These are phyloP conservation scores for Uria lomvia DNA, from an alignment of 2,113 vertebrate species.

Conservation along the genomic window DNA sequence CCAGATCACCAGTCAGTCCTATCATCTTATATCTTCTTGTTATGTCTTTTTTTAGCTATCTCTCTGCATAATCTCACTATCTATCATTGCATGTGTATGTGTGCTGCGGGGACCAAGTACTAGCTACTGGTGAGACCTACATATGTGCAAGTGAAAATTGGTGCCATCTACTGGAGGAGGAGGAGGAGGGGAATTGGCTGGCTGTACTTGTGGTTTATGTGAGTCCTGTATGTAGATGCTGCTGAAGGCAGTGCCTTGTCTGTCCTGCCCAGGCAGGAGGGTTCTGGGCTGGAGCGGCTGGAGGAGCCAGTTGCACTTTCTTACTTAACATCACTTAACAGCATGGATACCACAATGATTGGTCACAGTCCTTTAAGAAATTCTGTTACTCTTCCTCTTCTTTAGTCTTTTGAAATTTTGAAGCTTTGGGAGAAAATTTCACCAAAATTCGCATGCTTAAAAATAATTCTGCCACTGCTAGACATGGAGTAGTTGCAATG, in stretches of 20 bases:
- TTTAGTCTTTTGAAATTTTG: background rate
- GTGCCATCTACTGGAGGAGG: background rate
- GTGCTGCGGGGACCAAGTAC: background rate
- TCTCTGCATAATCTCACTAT: background rate
- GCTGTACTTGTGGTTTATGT: background rate
- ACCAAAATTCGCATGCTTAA: background rate
- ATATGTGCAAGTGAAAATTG: background rate
- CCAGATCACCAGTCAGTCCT: background rate
- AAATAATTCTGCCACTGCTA: background rate
- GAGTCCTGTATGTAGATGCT: background rate
- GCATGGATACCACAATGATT: background rate
- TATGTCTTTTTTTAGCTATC: background rate
- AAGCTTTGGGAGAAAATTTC: background rate
- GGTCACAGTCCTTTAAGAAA: background rate
- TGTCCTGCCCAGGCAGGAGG: fast-evolving
- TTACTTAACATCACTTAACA: background rate
- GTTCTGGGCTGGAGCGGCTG: fast-evolving
- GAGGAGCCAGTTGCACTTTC: fast-evolving
- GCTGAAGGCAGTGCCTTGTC: background rate
- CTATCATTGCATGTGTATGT: background rate
- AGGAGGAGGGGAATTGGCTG: background rate
- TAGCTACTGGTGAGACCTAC: background rate
- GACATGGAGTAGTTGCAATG: background rate
- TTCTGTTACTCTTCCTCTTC: background rate
- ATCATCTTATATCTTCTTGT: background rate